Base-by-base conservation (phyloP, 2,113 vertebrate genomes). In the Cebidichthys violaceus region DNA sequence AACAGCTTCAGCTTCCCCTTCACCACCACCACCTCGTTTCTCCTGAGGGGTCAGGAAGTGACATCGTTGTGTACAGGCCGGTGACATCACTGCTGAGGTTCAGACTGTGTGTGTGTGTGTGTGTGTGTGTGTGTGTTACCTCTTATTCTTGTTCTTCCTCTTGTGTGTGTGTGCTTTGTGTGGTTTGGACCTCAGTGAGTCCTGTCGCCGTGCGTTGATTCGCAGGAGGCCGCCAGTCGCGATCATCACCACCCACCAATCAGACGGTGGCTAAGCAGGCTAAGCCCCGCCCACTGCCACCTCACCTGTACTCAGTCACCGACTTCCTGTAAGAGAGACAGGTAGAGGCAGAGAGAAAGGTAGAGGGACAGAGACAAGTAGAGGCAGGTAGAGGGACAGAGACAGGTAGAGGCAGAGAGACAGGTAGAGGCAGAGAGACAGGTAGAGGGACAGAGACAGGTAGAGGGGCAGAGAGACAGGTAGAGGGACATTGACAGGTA, bases 161-260 rank as follows among this genome's bases (percentile, higher is more conserved):
- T 96, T 98, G 75, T 95, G 96, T 79, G 96, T 95, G 39, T 96
- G 96, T 61, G 93, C 74, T 24, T 95, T 93, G 68, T 96, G 96
- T 82, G 93, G 94, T 60, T 95, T 96, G 35, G 96, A 94, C 62
- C 95, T 94, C 50, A 96, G 94, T 0, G 97, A 97, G 85, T 99
- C 98, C 86, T 99, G 97, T 80, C 98, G 97, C 75, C 97, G 91
- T 39, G 97, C 96, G 0, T 97, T 98, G 92, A 99, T 99, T 85
- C 98, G 96, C 90, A 99, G 94, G 60, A 99, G 96, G 89, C 98
- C 98, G 17, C 98, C 98, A 35, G 98, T 99, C 79, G 98, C 98
- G 5, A 99, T 99, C 98, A 99, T 99, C 82, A 67, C 82, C 67
- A 24, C n/a, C 67, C 33, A 62, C 76, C 79, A 77, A 72, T 79